A percentile compares a stretch with the other conserved stretches of the same genome.
phyloP scores from a whole-genome alignment of 1,140 invertebrate genomes.

The Meteorus sp. region DNA sequence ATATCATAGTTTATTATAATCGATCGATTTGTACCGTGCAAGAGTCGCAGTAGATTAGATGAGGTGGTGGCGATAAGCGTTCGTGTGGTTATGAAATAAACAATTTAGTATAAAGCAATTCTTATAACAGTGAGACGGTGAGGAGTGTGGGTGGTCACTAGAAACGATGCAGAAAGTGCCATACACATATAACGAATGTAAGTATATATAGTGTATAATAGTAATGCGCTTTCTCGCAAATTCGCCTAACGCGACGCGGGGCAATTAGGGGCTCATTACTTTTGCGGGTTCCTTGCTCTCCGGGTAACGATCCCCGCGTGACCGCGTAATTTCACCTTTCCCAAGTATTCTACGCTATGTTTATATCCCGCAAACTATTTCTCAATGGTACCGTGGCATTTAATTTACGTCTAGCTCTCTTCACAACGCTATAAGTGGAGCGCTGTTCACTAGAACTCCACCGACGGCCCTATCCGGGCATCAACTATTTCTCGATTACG shows the following conservation, averaged over 20 bases:
- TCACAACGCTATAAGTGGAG: not conserved
- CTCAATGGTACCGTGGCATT: conserved; percentile 34
- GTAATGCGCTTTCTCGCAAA: conserved; percentile 14
- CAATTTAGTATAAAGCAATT: no score
- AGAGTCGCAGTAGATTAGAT: no score
- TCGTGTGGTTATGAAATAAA: no score
- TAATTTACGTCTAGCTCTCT: conserved; percentile 28
- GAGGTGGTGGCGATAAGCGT: no score
- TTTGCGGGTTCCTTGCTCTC: conserved; percentile 29
- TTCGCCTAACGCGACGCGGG: conserved; percentile 24
- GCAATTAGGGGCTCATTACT: conserved; percentile 35
- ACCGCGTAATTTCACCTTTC: conserved; percentile 38
- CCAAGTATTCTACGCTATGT: conserved; percentile 30
- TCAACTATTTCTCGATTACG: conserved; percentile 29
- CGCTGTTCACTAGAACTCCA: no score
- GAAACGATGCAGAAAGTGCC: not conserved
- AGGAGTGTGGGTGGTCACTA: no score
- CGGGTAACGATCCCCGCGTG: conserved; percentile 40
- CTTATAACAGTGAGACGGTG: no score
- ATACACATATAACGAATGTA: not conserved
- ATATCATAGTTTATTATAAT: no score
- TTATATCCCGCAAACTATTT: conserved; percentile 34
- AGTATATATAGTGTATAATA: no score
- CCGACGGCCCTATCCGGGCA: no score
- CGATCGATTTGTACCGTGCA: no score